Evolutionary conservation across 2,113 vertebrate genomes (phyloP).

Genomic region (Brienomyrus longianalis): DNA sequence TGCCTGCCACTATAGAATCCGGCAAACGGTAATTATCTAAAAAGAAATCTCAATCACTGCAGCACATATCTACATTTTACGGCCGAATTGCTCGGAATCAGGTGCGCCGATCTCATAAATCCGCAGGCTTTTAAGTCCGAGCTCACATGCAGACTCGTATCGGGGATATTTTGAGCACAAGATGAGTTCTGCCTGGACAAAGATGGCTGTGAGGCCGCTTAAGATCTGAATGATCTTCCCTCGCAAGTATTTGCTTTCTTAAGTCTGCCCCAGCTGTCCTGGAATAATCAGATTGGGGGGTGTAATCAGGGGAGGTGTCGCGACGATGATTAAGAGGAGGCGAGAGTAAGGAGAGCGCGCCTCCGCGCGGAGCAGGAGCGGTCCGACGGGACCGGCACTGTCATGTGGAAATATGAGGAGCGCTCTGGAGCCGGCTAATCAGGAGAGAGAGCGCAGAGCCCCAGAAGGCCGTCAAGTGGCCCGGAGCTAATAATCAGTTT

Average conservation of each 20-base stretch:
- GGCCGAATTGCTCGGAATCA: background rate
- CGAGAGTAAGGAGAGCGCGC: slow-evolving; percentile 48
- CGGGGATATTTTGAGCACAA: background rate
- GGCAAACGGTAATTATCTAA: background rate
- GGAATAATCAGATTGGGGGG: slow-evolving; percentile 68
- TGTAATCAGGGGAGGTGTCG: slow-evolving; percentile 77
- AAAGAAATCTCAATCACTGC: background rate
- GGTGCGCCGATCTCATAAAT: background rate
- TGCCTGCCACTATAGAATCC: background rate
- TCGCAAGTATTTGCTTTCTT: slow-evolving; percentile 66
- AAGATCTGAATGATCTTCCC: slow-evolving; percentile 52
- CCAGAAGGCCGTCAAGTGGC: slow-evolving; percentile 72
- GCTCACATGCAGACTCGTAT: background rate
- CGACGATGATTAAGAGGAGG: slow-evolving; percentile 71
- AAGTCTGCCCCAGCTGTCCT: slow-evolving; percentile 60
- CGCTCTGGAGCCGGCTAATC: slow-evolving; percentile 69
- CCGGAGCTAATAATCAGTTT: slow-evolving; percentile 87
- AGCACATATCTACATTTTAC: background rate
- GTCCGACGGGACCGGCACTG: slow-evolving; percentile 61
- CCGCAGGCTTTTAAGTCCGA: background rate
- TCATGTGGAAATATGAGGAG: slow-evolving; percentile 66
- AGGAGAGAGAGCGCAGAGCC: slow-evolving; percentile 71
- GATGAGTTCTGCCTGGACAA: background rate
- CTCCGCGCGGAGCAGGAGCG: slow-evolving; percentile 47
- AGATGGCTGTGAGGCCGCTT: slow-evolving; percentile 31